Evolutionary conservation across 2,113 vertebrate species (phyloP).

Genomic region (Mandrillus leucophaeus): DNA sequence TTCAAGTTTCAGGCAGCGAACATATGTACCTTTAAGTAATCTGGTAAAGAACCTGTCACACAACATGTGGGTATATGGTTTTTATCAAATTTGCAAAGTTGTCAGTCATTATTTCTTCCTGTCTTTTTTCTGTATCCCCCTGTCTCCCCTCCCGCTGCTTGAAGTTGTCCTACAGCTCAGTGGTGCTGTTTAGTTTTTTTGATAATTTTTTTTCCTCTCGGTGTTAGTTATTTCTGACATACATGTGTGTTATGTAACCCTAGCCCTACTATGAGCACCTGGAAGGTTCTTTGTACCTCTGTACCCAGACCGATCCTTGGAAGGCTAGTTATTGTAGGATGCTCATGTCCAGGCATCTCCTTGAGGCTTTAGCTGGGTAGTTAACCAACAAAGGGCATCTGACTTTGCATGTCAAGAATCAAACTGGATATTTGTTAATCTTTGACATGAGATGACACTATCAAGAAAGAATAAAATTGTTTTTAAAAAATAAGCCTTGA

Average conservation of each 20-base stretch:
- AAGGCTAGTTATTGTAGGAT: not conserved
- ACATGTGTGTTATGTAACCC: not conserved
- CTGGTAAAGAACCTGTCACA: no score
- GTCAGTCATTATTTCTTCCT: not conserved
- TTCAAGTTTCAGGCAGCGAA: no score
- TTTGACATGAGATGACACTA: not conserved
- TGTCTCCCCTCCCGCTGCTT: not conserved
- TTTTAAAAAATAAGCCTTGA: not conserved
- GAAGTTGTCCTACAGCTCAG: not conserved
- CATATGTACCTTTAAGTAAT: no score
- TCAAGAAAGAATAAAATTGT: not conserved
- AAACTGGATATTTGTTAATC: slow-evolving; percentile 11
- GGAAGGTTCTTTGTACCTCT: not conserved
- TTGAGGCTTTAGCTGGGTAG: not conserved
- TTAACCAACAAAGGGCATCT: not conserved
- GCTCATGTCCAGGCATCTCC: not conserved
- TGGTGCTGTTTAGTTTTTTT: not conserved
- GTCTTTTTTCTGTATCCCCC: not conserved
- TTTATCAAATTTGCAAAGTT: not conserved
- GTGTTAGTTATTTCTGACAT: not conserved
- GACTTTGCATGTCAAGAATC: not conserved
- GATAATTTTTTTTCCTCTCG: not conserved
- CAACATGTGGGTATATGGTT: not conserved
- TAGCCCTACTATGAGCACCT: not conserved
- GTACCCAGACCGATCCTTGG: not conserved